Evolutionary conservation across 2,888 invertebrate species (phyloP), one percentile per base, ranked within the genome.

Genomic region (Phyllotreta striolata): DNA sequence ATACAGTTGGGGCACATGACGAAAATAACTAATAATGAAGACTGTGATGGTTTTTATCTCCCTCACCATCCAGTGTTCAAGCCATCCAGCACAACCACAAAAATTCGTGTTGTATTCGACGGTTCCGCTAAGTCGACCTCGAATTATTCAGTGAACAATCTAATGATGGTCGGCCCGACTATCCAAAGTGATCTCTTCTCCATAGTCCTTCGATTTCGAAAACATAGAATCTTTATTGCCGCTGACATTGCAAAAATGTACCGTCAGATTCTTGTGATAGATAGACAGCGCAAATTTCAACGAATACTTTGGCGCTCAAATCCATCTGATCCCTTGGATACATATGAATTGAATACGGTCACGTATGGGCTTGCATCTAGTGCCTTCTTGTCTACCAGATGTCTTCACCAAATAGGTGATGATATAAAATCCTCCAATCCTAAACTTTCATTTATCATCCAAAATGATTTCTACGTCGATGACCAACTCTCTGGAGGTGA

Each of bases 61-160:
- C 63, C 68, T 7, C 64, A 70, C 39, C 69, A 70, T 51, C 44
- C 58, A 3, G 69, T 70, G 12, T n/a, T 68, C 6, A 62, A 66
- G 24, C 62, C 62, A n/a, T 57, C 47, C 1, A 66, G 64, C 35
- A 41, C 39, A 6, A 66, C 68, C 7, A 67, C 64, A 3, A 63
- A 66, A 59, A 12, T 69, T 12, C 54, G 69, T 37, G 66, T 60
- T 3, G 60, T 60, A 6, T 60, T 55, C 37, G 55, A 46, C 7
- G 62, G 49, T 6, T 62, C 62, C 34, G 58, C 66, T 13, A 64
- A 58, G 46, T 55, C 64, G 6, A 62, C 56, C 37, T 54, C 51
- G 6, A 66, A 67, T 4, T 4, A 49, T 9, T 67, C 69, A 10
- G 40, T 69, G 5, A 70, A 66, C 57, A 55, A 67, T 12, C 13